phyloP scores from a whole-genome alignment of 2,888 invertebrate genomes.

The Platypus cylindrus region DNA sequence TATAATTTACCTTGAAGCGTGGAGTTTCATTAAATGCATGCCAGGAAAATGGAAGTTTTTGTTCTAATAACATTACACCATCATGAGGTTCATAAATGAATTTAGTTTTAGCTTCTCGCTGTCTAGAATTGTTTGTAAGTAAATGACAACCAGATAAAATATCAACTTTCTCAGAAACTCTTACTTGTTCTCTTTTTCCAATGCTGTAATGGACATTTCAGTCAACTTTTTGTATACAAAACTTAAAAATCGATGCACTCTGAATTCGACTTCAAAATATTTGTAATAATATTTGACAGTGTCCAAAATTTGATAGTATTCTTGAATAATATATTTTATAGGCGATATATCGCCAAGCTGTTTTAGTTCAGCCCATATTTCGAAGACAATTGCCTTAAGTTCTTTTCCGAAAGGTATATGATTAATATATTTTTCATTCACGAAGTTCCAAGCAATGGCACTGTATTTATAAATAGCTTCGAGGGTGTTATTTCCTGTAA shows the following conservation, averaged over 20 bases:
- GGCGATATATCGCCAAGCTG: slow-evolving; percentile 49
- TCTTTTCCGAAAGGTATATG: slow-evolving; percentile 57
- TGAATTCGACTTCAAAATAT: slow-evolving; percentile 61
- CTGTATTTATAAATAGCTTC: slow-evolving; percentile 70
- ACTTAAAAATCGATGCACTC: slow-evolving; percentile 48
- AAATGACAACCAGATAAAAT: not conserved
- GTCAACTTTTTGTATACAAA: slow-evolving; percentile 57
- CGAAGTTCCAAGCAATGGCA: slow-evolving; percentile 49
- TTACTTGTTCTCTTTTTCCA: slow-evolving; percentile 66
- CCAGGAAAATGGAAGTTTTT: slow-evolving; percentile 84
- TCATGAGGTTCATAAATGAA: slow-evolving; percentile 72
- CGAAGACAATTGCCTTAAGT: slow-evolving; percentile 46
- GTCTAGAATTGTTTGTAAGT: slow-evolving; percentile 34
- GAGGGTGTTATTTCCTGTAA: slow-evolving; percentile 62
- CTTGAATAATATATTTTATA: slow-evolving; percentile 42
- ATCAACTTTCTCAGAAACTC: slow-evolving; percentile 19
- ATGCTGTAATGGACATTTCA: slow-evolving; percentile 62
- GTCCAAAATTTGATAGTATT: slow-evolving; percentile 47
- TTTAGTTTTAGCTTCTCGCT: slow-evolving; percentile 73
- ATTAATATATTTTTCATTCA: slow-evolving; percentile 54
- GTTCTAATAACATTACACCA: slow-evolving; percentile 67
- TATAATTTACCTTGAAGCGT: slow-evolving; percentile 50
- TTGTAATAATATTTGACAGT: slow-evolving; percentile 60
- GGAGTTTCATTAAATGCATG: slow-evolving; percentile 82
- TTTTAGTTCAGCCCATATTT: slow-evolving; percentile 48